Conservation (phyloP, 2,113 vertebrate species). For the Rhinoderma darwinii region DNA sequence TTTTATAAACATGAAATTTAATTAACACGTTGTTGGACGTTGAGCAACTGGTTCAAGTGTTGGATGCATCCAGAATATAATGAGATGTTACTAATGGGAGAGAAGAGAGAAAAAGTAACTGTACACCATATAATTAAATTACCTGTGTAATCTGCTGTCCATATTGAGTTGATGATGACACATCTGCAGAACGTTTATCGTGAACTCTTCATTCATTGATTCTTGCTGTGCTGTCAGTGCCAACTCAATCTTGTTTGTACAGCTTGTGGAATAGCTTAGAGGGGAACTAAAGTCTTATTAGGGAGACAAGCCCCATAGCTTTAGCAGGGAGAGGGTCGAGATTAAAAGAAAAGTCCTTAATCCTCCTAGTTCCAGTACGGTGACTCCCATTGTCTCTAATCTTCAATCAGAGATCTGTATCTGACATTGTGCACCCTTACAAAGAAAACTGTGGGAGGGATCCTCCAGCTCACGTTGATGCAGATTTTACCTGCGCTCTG, state of each 20-base stretch:
- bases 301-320: conserved; percentile 21
- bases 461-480: too few species aligned
- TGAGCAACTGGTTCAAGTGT: not conserved
- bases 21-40: conserved; percentile 8
- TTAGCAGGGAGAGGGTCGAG: not conserved
- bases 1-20: conserved; percentile 32
- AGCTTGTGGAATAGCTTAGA: conserved; percentile 6
- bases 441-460: too few species aligned
- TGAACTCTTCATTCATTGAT: conserved; percentile 14
- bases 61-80: not conserved
- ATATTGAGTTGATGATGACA: conserved; percentile 23
- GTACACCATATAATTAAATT: conserved; percentile 25
- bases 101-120: not conserved
- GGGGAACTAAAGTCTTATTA: conserved; percentile 15
- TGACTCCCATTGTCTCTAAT: not conserved
- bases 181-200: conserved; percentile 8
- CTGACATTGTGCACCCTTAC: not conserved
- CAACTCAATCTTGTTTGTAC: conserved; percentile 32
- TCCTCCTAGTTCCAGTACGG: not conserved
- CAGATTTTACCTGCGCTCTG: too few species aligned
- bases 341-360: conserved; percentile 22
- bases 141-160: conserved; percentile 16
- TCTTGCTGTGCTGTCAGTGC: not conserved
- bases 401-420: not conserved
- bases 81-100: conserved; percentile 8